A percentile compares a stretch with the other conserved stretches of the same genome.
These are phyloP conservation scores for Zaprionus ghesquierei DNA, from an alignment of 1,140 invertebrate species.

Conservation along the genomic window DNA sequence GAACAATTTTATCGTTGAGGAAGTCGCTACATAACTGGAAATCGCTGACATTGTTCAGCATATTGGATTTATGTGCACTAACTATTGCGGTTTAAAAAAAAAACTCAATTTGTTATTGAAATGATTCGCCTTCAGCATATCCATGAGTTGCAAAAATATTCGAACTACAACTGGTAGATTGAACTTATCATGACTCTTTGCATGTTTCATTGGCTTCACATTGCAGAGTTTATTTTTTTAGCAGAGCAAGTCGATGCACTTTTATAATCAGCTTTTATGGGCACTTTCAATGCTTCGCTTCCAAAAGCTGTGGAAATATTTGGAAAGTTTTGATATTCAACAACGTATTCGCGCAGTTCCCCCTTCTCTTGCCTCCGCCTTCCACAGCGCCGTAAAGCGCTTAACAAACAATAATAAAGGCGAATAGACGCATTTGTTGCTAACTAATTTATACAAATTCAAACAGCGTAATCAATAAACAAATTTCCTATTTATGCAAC, in stretches of 20 bases:
- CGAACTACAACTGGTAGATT: not conserved
- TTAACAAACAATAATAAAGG: too few relatives aligned
- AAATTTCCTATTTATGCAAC: slow-evolving; percentile 79
- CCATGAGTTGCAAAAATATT: not conserved
- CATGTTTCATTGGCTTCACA: not conserved
- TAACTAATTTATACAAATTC: slow-evolving; percentile 59
- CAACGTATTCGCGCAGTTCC: too few relatives aligned
- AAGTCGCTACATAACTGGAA: slow-evolving; percentile 45
- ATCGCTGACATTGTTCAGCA: slow-evolving; percentile 39
- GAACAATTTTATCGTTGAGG: slow-evolving; percentile 22
- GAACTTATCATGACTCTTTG: not conserved
- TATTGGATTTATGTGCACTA: slow-evolving; percentile 25
- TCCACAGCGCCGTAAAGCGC: not conserved
- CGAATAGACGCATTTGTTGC: slow-evolving; percentile 43
- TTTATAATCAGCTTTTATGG: not conserved
- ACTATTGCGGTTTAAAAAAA: slow-evolving; percentile 26
- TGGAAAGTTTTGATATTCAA: not conserved
- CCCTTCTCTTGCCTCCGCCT: too few relatives aligned
- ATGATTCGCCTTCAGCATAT: not conserved
- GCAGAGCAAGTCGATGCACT: not conserved
- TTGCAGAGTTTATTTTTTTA: not conserved
- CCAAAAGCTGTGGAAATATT: not conserved
- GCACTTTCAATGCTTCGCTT: not conserved
- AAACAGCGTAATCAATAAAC: slow-evolving; percentile 75
- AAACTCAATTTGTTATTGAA: slow-evolving; percentile 24